Evolutionary conservation across 2,797 vertebrate species (phyloP).

Genomic region (Eulemur coronatus): DNA sequence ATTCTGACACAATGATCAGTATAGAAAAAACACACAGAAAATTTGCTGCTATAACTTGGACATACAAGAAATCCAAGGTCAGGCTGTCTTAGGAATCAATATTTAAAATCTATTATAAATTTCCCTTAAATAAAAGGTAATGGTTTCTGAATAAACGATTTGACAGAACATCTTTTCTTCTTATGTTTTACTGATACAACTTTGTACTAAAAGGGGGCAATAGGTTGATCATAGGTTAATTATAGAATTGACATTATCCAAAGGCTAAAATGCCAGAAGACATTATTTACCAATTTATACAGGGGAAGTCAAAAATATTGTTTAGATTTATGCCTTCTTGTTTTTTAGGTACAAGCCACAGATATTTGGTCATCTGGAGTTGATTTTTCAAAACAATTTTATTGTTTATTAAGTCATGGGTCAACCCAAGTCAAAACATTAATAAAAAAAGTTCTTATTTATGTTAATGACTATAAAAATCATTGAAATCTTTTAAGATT

Average conservation of each 20-base stretch:
- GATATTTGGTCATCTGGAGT: neutral
- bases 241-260: neutral
- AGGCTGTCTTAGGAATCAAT: neutral
- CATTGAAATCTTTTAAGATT: neutral
- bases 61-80: neutral
- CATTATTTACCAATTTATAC: neutral
- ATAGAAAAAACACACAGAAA: neutral
- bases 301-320: neutral
- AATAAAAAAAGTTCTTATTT: neutral
- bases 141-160: neutral
- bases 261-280: constrained; percentile 6
- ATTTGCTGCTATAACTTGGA: neutral
- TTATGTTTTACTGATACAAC: neutral
- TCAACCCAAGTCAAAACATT: neutral
- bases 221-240: neutral
- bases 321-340: neutral
- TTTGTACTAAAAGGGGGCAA: neutral
- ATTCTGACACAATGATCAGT: neutral
- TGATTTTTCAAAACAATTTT: neutral
- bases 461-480: neutral
- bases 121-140: neutral
- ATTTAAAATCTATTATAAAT: neutral
- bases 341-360: neutral
- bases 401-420: neutral
- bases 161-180: neutral